These are phyloP conservation scores for Lasioglossum villosulum DNA, from an alignment of 2,888 invertebrate genomes.

Conservation along the genomic window DNA sequence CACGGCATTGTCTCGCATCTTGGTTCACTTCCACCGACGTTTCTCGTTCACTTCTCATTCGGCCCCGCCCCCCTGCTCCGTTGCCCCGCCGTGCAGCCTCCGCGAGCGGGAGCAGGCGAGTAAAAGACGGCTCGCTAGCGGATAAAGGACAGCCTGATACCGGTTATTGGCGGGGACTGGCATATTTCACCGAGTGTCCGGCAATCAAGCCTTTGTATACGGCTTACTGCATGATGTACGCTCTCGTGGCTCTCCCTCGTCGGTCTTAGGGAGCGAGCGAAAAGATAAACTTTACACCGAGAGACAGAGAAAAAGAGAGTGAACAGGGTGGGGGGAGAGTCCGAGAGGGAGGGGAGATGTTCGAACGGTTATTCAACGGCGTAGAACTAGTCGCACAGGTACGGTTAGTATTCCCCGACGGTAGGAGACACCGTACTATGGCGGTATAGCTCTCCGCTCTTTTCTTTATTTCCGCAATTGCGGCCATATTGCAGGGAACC, in stretches of 20 bases:
- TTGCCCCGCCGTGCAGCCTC: conserved; percentile 3
- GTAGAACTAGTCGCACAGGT: conserved; percentile 60
- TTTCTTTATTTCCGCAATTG: conserved; percentile 12
- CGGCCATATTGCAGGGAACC: background rate
- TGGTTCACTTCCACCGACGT: conserved; percentile 53
- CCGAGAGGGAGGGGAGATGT: conserved; percentile 43
- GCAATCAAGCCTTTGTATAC: conserved; percentile 76
- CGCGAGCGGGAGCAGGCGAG: background rate
- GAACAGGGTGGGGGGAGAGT: background rate
- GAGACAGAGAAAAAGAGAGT: conserved; percentile 43
- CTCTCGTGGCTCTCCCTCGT: conserved; percentile 49
- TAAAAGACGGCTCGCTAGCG: conserved; percentile 67
- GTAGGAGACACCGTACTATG: conserved; percentile 27
- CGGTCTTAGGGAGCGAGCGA: background rate
- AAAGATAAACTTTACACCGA: background rate
- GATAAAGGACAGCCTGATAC: conserved; percentile 76
- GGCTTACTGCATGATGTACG: conserved; percentile 65
- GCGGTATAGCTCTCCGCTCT: conserved; percentile 22
- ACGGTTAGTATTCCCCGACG: conserved; percentile 46
- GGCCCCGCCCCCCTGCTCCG: conserved; percentile 8
- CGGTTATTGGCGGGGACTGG: conserved; percentile 81
- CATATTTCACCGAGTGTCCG: conserved; percentile 79
- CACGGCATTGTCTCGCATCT: conserved; percentile 63
- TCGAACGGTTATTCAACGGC: conserved; percentile 79
- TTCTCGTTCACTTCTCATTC: conserved; percentile 44